Conservation (phyloP, 2,113 vertebrate genomes). For the Terrapene triunguis region DNA sequence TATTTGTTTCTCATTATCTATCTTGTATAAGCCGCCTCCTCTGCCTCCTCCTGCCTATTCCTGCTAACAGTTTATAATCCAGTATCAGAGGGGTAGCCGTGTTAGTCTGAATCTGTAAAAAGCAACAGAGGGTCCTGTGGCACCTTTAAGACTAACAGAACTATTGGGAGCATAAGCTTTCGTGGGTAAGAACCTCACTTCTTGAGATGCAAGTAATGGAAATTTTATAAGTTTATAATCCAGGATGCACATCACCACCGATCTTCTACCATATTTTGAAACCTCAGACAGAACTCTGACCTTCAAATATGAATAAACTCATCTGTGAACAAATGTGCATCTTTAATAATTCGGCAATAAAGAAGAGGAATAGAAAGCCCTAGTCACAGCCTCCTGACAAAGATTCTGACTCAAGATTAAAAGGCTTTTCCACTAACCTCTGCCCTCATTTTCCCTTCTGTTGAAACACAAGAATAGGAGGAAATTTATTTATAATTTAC, state of each 20-base stretch:
- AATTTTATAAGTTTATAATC: background rate
- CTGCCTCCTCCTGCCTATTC: background rate
- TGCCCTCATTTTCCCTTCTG: background rate
- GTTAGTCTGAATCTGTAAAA: too few relatives aligned
- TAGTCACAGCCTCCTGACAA: background rate
- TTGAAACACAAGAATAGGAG: background rate
- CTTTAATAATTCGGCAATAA: background rate
- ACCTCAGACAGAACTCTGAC: slow-evolving; percentile 16
- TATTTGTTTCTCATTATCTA: slow-evolving; percentile 15
- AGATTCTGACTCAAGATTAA: background rate
- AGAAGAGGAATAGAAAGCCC: background rate
- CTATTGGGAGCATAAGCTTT: too few relatives aligned
- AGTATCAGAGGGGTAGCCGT: background rate
- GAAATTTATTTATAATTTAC: slow-evolving; percentile 8
- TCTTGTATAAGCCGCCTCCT: slow-evolving; percentile 33
- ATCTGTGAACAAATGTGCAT: background rate
- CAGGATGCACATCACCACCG: slow-evolving; percentile 14
- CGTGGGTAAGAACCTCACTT: too few relatives aligned
- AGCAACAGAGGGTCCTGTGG: too few relatives aligned
- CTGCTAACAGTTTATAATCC: slow-evolving; percentile 5
- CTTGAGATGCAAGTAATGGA: too few relatives aligned
- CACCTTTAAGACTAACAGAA: too few relatives aligned
- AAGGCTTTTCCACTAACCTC: background rate
- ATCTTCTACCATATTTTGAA: slow-evolving; percentile 14
- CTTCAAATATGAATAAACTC: background rate